phyloP scores from a whole-genome alignment of 2,797 vertebrate species.

The Lithobates pipiens region DNA sequence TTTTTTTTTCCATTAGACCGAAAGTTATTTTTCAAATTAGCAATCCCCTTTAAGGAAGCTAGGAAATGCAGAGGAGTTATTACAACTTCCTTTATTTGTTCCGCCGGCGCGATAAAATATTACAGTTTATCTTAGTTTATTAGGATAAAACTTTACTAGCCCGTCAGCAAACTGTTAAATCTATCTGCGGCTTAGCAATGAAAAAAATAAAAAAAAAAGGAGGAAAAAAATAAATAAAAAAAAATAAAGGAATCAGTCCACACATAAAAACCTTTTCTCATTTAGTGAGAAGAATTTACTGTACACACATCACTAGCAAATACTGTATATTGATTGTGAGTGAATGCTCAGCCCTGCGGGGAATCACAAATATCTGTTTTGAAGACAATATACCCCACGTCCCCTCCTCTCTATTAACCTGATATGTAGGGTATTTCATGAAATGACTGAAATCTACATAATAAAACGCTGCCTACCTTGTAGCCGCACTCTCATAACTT shows the following conservation, averaged over 20 bases:
- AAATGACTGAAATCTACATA: conserved; percentile 61
- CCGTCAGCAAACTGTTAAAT: neutral
- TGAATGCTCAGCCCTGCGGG: conserved; percentile 50
- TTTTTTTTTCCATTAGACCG: too few species aligned
- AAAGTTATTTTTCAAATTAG: too few species aligned
- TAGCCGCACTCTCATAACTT: conserved; percentile 52
- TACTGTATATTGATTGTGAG: conserved; percentile 59
- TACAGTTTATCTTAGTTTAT: too few species aligned
- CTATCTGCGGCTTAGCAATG: neutral
- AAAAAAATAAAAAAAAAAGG: neutral
- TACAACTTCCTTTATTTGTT: too few species aligned
- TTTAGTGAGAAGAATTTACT: conserved; percentile 46
- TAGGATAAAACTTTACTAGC: neutral
- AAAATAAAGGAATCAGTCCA: neutral
- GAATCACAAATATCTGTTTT: conserved; percentile 58
- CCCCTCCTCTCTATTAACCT: conserved; percentile 60
- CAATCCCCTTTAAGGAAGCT: too few species aligned
- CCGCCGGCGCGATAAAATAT: too few species aligned
- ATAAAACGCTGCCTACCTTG: conserved; percentile 60
- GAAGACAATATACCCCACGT: conserved; percentile 61
- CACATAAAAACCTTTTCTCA: conserved; percentile 30
- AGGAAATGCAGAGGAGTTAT: too few species aligned
- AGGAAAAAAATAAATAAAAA: neutral
- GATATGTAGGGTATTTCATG: conserved; percentile 60
- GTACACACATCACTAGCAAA: conserved; percentile 53